These are phyloP conservation scores for Salvelinus alpinus DNA, from an alignment of 2,113 vertebrate species.

Conservation along the genomic window DNA sequence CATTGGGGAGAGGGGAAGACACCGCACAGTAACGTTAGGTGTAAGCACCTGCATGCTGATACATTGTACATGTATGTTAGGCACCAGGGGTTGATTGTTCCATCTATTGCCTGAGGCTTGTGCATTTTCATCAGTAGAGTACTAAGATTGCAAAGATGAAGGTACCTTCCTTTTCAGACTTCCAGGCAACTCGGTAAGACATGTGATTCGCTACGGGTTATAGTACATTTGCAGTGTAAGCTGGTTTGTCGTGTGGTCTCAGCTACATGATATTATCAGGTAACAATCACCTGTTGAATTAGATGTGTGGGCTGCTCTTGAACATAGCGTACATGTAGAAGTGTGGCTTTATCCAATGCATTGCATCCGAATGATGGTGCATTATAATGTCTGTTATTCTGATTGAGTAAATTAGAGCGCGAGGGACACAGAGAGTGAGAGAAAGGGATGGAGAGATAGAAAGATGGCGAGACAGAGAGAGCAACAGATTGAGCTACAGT, in stretches of 20 bases:
- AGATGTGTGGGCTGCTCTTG: conserved; percentile 35
- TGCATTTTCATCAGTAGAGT: conserved; percentile 38
- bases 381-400: too few species aligned
- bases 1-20: too few species aligned
- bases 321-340: too few species aligned
- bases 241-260: conserved; percentile 9
- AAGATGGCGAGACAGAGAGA: background rate
- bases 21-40: background rate
- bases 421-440: background rate
- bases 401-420: background rate
- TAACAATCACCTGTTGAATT: background rate
- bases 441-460: conserved; percentile 18
- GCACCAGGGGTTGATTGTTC: background rate
- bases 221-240: conserved; percentile 19
- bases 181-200: conserved; percentile 60
- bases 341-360: too few species aligned
- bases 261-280: background rate
- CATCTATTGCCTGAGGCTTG: background rate
- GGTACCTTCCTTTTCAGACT: conserved; percentile 65
- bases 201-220: conserved; percentile 30
- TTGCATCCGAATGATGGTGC: too few species aligned
- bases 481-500: background rate
- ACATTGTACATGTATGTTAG: conserved; percentile 9
- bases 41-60: conserved; percentile 46
- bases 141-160: conserved; percentile 52